Conservation (phyloP, 2,113 vertebrate species). For the Sus scrofa region T2T-Sscrofa CM000820.6:39471501-39472000, state of each 20-base stretch:
- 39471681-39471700: background rate
- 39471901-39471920: background rate
- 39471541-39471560: background rate
- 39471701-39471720: background rate
- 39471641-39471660: background rate
- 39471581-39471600: background rate
- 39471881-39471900: background rate
- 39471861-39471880: background rate
- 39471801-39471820: background rate
- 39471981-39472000: background rate
- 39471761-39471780: background rate
- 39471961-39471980: background rate
- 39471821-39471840: background rate
- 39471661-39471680: background rate
- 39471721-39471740: background rate
- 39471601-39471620: background rate
- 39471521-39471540: background rate
- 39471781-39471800: background rate
- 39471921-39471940: background rate
- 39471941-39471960: background rate
- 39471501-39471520: background rate
- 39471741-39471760: background rate
- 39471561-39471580: background rate
- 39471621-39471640: background rate
- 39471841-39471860: background rate